Base-by-base conservation (phyloP, 1,140 invertebrate genomes). In the Papilio glaucus region DNA sequence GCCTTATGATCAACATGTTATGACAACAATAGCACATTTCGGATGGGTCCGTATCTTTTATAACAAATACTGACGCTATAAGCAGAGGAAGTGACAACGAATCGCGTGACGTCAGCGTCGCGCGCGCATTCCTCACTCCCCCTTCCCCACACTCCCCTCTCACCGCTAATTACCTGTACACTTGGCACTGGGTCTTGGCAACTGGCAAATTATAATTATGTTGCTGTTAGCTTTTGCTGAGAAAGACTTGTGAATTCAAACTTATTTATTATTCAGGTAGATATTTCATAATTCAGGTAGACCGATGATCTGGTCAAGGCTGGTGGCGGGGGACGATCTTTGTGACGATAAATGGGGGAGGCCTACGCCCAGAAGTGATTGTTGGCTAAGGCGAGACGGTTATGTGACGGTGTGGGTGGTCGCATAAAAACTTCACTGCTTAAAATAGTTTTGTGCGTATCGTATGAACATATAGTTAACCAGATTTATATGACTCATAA, bases 41-140 rank as follows among this genome's bases (percentile, higher is more conserved):
- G 49, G 49, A 53, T 53, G 49, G n/a, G 49, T 24, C 21, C 18
- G n/a, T 53, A 53, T 53, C 49, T 53, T n/a, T 53, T 53, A 24
- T 53, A 53, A 18, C 49, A 53, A 53, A 53, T 18, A 53, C 21
- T 45, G 42, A 53, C 49, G 49, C 18, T 53, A 26, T 33, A 33
- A 12, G 49, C 49, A 53, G 49, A 10, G 49, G 49, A 53, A 53
- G 49, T 53, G 49, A 18, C 42, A 45, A 53, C 49, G 49, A 24
- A 33, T 33, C 21, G 9, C 49, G 49, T 53, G 49, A 53, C 49
- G 49, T 53, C 49, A 53, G 29, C 29, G 29, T 3, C 29, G 29
- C 29, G 13, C 6, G 15, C 49, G 21, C 49, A 53, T 53, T 53
- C 49, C 49, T 24, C 12, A 9, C 8, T 6, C 49, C 49, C 49